phyloP scores from a whole-genome alignment of 2,113 vertebrate species.

The Baryphthengus martii region DNA sequence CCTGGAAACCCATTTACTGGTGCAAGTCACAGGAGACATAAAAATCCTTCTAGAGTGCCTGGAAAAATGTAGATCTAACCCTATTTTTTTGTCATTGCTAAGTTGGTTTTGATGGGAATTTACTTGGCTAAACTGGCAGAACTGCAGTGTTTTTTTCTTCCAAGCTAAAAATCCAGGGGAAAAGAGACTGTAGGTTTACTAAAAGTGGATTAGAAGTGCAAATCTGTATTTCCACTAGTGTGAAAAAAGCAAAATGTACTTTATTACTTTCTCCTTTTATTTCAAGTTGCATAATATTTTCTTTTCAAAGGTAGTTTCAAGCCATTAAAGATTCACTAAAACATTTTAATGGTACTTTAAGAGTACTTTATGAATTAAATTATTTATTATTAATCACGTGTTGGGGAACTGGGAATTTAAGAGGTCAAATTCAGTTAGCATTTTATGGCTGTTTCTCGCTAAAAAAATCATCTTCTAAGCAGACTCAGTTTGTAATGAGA shows the following conservation, averaged over 20 bases:
- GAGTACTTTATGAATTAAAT: not conserved
- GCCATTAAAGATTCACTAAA: not conserved
- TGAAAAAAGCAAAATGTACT: not conserved
- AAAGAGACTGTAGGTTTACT: not conserved
- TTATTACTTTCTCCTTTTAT: not conserved
- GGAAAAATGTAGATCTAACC: not conserved
- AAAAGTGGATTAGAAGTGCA: not conserved
- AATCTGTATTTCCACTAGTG: not conserved
- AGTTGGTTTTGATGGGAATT: not conserved
- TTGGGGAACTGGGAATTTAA: not conserved
- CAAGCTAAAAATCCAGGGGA: not conserved
- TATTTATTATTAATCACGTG: not conserved
- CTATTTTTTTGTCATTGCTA: not conserved
- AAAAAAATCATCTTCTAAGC: not conserved
- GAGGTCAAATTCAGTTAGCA: not conserved
- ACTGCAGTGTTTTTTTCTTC: not conserved
- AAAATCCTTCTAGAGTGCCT: not conserved
- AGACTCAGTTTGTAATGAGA: not conserved
- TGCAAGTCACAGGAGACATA: not conserved
- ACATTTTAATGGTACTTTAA: not conserved
- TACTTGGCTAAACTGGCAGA: not conserved
- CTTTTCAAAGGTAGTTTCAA: not conserved
- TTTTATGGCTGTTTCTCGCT: conserved; percentile 8
- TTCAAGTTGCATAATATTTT: not conserved
- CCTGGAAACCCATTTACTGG: conserved; percentile 32